A percentile compares a stretch with the other conserved stretches of the same genome.
These are phyloP conservation scores for Thaumetopoea pityocampa DNA, from an alignment of 1,140 invertebrate genomes.

Conservation along the genomic window DNA sequence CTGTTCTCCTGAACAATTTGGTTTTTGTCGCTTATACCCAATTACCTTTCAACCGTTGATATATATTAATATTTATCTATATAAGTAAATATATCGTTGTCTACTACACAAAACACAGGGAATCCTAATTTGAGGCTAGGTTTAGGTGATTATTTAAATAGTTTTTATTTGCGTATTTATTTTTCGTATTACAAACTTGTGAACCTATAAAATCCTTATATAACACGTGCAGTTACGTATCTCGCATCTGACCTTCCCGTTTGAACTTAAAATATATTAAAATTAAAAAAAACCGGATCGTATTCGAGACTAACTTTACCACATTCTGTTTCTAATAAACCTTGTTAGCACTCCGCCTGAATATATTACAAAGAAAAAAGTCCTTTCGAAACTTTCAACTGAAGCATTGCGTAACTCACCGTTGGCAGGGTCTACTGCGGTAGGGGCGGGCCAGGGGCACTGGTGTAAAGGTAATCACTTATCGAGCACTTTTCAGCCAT, in stretches of 20 bases:
- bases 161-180: too few species aligned
- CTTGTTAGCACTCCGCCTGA: constrained; percentile 39
- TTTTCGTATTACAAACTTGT: neutral
- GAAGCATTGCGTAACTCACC: constrained; percentile 51
- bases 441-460: constrained; percentile 53
- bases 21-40: too few species aligned
- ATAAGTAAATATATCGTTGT: too few species aligned
- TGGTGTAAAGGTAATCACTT: constrained; percentile 47
- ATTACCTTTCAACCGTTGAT: too few species aligned
- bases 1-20: too few species aligned
- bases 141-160: too few species aligned
- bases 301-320: constrained; percentile 1
- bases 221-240: neutral
- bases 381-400: constrained; percentile 66
- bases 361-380: constrained; percentile 28
- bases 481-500: constrained; percentile 59
- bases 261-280: constrained; percentile 10
- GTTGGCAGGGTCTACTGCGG: constrained; percentile 33
- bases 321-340: constrained; percentile 10
- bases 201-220: neutral
- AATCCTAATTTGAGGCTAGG: too few species aligned
- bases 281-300: constrained; percentile 19
- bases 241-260: constrained; percentile 19
- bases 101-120: too few species aligned
- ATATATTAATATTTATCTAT: too few species aligned